These are phyloP conservation scores for Latrodectus hesperus DNA, from an alignment of 2,888 invertebrate species.

Conservation along the genomic window DNA sequence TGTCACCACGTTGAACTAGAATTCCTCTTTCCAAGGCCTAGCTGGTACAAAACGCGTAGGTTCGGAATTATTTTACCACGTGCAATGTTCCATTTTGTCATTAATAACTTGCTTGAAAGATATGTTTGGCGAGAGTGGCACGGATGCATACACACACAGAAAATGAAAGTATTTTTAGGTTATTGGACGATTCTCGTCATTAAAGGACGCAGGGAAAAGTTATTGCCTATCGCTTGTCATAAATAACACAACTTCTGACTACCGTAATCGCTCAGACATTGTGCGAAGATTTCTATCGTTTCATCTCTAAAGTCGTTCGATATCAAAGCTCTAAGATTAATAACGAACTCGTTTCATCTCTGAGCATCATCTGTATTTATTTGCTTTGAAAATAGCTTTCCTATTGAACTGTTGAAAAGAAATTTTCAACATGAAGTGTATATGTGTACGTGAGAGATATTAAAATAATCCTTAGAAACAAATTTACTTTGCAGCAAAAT, in stretches of 20 bases:
- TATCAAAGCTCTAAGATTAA: neutral
- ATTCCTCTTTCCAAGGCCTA: conserved; percentile 19
- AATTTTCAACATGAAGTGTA: neutral
- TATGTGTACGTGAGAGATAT: no score
- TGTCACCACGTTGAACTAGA: conserved; percentile 47
- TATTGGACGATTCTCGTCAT: conserved; percentile 42
- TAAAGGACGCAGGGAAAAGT: conserved; percentile 27
- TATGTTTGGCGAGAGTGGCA: neutral
- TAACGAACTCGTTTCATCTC: neutral
- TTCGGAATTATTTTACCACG: conserved; percentile 26
- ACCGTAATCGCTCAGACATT: neutral
- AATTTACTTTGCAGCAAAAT: no score
- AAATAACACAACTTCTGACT: neutral
- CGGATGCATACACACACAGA: neutral
- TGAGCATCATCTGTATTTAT: neutral
- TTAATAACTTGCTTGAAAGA: neutral
- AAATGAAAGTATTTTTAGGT: conserved; percentile 54
- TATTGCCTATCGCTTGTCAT: conserved; percentile 12
- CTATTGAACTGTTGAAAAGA: neutral
- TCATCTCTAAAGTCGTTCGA: neutral
- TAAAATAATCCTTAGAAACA: no score
- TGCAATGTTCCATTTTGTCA: neutral
- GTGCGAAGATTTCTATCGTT: neutral
- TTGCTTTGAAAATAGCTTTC: neutral
- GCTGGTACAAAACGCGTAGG: conserved; percentile 14